Conservation (phyloP, 2,797 vertebrate genomes). For the Prunella strophiata region DNA sequence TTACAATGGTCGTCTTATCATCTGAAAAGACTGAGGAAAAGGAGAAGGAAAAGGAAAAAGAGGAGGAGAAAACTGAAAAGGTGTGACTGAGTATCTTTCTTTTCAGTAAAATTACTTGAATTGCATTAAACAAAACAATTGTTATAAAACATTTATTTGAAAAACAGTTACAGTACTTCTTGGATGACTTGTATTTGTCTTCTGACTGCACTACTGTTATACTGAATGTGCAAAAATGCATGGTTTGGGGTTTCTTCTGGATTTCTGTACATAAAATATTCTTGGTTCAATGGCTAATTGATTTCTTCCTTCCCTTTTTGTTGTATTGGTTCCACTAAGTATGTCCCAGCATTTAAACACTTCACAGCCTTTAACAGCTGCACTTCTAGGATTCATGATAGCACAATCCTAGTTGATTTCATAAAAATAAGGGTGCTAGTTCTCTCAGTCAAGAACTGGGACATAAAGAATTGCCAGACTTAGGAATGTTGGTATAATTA, state of each 20-base stretch:
- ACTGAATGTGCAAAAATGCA: neutral
- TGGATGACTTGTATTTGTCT: neutral
- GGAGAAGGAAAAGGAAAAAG: constrained; percentile 97
- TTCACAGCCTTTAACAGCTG: neutral
- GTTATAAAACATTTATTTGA: neutral
- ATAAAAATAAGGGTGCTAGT: neutral
- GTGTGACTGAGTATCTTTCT: constrained; percentile 64
- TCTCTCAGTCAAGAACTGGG: neutral
- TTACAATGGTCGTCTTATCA: constrained; percentile 94
- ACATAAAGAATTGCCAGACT: neutral
- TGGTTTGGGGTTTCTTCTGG: neutral
- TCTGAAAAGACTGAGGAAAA: constrained; percentile 97
- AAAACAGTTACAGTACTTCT: accelerated
- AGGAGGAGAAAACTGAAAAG: constrained; percentile 96
- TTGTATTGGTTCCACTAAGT: neutral
- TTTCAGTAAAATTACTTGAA: neutral
- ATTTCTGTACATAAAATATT: neutral
- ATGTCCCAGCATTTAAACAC: neutral
- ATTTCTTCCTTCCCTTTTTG: neutral
- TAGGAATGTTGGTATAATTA: neutral
- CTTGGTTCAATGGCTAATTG: neutral
- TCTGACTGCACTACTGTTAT: accelerated
- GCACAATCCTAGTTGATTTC: neutral
- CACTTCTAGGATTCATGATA: neutral
- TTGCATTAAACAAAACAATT: neutral